Percentiles rank a stretch among this genome's conserved stretches.
These are phyloP conservation scores for Pycnomerus fuliginosus DNA, from an alignment of 2,888 invertebrate species.

Conservation along the genomic window DNA sequence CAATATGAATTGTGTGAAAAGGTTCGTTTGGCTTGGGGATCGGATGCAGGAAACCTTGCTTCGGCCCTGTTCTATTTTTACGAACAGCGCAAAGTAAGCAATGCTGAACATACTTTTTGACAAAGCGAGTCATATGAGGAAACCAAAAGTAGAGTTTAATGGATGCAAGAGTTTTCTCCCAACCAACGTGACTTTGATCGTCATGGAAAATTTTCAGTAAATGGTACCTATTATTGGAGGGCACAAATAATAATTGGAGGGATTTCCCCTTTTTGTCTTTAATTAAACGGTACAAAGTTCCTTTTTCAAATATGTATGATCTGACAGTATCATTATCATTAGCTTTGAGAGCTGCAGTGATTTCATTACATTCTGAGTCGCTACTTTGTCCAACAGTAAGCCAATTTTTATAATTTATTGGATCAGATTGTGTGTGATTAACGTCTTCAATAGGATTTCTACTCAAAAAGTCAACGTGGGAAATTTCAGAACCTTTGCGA, in stretches of 20 bases:
- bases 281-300: no score
- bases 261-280: no score
- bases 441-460: constrained; percentile 1
- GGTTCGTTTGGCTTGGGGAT: no score
- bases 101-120: constrained; percentile 16
- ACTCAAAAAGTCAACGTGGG: constrained; percentile 22
- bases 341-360: no score
- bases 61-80: constrained; percentile 19
- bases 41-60: no score
- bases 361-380: no score
- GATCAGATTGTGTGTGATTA: background rate
- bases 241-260: constrained; percentile 2
- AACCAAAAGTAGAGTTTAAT: constrained; percentile 8
- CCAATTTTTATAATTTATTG: no score
- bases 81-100: constrained; percentile 15
- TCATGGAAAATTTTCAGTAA: constrained; percentile 1
- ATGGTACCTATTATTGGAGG: background rate
- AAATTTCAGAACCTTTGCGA: constrained; percentile 15
- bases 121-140: constrained; percentile 7
- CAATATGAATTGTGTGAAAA: no score
- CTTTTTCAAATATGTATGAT: no score
- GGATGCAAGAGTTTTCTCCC: background rate
- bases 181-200: background rate
- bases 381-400: no score
- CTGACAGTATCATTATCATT: no score